Conservation (phyloP, 92 coral and sea anemone genomes). For the Metridium senile region DNA sequence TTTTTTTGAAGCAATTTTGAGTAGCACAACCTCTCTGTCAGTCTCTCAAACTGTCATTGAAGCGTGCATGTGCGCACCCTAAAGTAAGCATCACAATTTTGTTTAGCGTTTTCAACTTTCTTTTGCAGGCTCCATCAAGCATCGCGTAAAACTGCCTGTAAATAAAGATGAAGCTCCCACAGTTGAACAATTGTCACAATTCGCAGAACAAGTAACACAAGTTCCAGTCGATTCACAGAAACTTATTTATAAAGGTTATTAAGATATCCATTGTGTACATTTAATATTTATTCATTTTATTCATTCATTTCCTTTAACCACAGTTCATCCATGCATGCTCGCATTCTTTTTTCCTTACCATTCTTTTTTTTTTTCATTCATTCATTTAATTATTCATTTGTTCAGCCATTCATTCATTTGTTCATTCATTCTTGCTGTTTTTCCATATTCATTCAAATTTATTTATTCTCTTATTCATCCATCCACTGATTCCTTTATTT, state of each 20-base stretch:
- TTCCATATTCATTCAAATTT: too few species aligned
- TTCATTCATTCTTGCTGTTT: background rate
- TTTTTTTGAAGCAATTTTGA: background rate
- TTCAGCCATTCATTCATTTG: background rate
- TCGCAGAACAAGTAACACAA: conserved; percentile 65
- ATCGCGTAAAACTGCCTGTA: conserved; percentile 11
- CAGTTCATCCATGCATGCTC: background rate
- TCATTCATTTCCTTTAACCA: background rate
- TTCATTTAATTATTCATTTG: background rate
- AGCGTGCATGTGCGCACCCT: too few species aligned
- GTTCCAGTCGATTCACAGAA: conserved; percentile 81
- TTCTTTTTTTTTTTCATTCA: background rate
- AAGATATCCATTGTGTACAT: background rate
- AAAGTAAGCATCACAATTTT: too few species aligned
- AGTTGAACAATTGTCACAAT: conserved; percentile 58
- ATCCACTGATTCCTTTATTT: too few species aligned
- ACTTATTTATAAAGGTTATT: conserved; percentile 85
- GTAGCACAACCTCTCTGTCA: too few species aligned
- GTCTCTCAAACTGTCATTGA: too few species aligned
- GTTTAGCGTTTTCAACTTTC: background rate
- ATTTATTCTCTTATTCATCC: too few species aligned
- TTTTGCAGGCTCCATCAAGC: conserved; percentile 21
- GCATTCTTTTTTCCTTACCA: background rate
- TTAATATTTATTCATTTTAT: background rate
- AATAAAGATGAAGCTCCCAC: conserved; percentile 38